Conservation (phyloP, 2,797 vertebrate genomes). For the Tenualosa ilisha region DNA sequence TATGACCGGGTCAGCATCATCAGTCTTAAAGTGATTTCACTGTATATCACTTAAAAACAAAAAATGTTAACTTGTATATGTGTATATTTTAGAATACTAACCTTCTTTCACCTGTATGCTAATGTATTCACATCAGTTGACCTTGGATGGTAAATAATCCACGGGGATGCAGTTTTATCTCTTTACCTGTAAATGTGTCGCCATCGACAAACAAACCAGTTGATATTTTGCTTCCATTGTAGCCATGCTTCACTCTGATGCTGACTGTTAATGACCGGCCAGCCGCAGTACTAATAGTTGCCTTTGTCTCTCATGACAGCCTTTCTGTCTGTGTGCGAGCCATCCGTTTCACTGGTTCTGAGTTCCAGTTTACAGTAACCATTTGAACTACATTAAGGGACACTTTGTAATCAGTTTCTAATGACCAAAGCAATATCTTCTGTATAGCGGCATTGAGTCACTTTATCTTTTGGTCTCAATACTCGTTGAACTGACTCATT, state of each 20-base stretch:
- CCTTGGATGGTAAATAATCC: not conserved
- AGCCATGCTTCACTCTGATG: not conserved
- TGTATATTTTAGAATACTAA: not conserved
- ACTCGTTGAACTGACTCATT: not conserved
- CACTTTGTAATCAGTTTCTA: not conserved
- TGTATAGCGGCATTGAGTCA: not conserved
- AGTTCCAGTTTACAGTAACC: conserved; percentile 7
- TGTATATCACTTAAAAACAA: not conserved
- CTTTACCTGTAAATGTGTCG: not conserved
- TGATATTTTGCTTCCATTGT: not conserved
- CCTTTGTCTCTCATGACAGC: not conserved
- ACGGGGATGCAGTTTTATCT: not conserved
- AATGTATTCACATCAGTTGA: not conserved
- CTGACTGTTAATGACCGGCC: not conserved
- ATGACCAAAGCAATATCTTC: not conserved
- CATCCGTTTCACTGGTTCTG: not conserved
- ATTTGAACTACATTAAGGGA: not conserved
- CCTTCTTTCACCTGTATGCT: not conserved
- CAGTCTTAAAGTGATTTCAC: not conserved
- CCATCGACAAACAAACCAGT: conserved; percentile 5
- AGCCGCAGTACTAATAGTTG: not conserved
- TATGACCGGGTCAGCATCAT: not conserved
- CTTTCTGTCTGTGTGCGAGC: conserved; percentile 28
- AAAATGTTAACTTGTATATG: not conserved
- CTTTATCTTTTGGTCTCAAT: not conserved